Evolutionary conservation across 2,888 invertebrate species (phyloP), one percentile per base, ranked within the genome.

Genomic region (Pteria penguin): DNA sequence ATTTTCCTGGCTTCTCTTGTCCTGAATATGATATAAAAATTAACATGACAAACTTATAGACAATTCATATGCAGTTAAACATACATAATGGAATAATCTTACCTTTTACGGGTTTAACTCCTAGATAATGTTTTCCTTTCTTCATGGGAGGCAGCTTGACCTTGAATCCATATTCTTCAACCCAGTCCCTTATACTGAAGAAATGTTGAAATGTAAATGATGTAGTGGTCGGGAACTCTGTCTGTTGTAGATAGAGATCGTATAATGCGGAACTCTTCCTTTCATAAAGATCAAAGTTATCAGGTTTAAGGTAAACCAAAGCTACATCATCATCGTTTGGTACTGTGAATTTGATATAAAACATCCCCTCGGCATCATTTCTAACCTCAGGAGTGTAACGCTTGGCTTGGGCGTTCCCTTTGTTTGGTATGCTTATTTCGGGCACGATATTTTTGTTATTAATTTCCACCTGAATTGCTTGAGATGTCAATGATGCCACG

Each of bases 151-250:
- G 32, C 1, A 77, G 63, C 26, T 73, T 72, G 4, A 68, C 45
- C 55, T 77, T 77, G 52, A 60, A 77, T 2, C 76, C 76, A 36
- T 63, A 70, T n/a, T 2, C 14, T 24, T 52, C 52, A 58, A 63
- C 45, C 29, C 36, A 65, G 27, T 70, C 65, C 27, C 22, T 18
- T 14, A 33, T 22, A 18, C 24, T 36, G 8, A 75, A 22, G 3
- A 8, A 14, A 29, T 36, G 24, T 31, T 29, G 58, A 22, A 52
- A 75, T 4, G 52, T 55, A 29, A 62, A 60, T 3, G 24, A 36
- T 11, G 65, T 33, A 11, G 70, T 36, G 0, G 24, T 52, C n/a
- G 75, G 75, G 29, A 55, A 54, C 8, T 45, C 27, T 18, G 22
- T 4, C 4, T 36, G 26, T 45, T 58, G 52, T 4, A 27, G 52